These are phyloP conservation scores for Hemicordylus capensis DNA, from an alignment of 2,113 vertebrate genomes.

Conservation along the genomic window DNA sequence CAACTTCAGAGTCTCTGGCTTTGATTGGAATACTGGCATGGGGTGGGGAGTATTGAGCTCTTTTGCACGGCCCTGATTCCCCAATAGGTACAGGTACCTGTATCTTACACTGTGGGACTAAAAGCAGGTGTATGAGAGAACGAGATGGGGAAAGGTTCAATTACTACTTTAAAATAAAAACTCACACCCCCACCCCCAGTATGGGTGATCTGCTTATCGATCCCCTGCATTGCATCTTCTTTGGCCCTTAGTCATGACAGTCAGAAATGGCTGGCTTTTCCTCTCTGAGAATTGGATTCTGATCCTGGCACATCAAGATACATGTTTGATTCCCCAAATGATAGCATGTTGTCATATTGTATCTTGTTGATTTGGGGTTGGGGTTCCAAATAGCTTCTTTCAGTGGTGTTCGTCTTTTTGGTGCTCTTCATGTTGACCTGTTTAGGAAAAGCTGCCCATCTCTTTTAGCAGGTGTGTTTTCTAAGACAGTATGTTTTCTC, in stretches of 20 bases:
- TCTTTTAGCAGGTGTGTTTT: neutral
- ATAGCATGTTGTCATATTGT: neutral
- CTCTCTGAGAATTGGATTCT: neutral
- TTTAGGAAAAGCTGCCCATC: neutral
- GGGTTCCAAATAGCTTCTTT: neutral
- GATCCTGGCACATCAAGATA: neutral
- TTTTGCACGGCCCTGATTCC: too few species aligned
- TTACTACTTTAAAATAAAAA: neutral
- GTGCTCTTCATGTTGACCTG: neutral
- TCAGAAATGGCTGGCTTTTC: neutral
- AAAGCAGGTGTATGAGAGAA: neutral
- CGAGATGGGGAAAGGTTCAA: neutral
- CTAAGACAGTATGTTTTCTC: neutral
- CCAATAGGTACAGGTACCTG: neutral
- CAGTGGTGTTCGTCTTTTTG: neutral
- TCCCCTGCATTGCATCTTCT: neutral
- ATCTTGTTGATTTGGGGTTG: neutral
- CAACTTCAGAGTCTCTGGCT: neutral
- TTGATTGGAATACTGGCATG: neutral
- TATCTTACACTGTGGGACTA: neutral
- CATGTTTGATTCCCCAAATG: neutral
- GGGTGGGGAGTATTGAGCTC: neutral
- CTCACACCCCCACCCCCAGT: neutral
- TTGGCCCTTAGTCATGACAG: accelerated
- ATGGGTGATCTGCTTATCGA: neutral